These are phyloP conservation scores for Tyria jacobaeae DNA, from an alignment of 2,888 invertebrate species.

Conservation along the genomic window DNA sequence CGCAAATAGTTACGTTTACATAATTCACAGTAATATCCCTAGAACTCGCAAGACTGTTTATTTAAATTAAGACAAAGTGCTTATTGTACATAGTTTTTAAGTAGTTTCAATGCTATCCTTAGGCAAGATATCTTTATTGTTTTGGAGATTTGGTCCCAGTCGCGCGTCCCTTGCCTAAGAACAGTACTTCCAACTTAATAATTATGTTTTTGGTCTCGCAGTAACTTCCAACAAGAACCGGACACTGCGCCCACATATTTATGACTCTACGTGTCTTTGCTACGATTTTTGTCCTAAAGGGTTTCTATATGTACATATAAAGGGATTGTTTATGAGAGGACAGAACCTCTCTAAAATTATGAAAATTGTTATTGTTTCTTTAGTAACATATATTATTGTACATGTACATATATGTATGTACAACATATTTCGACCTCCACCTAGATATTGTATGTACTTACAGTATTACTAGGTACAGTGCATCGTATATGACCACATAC, in stretches of 20 bases:
- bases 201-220: conserved; percentile 45
- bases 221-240: conserved; percentile 46
- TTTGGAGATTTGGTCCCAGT: conserved; percentile 40
- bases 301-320: conserved; percentile 34
- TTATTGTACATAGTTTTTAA: conserved; percentile 45
- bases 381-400: conserved; percentile 16
- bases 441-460: too few relatives aligned
- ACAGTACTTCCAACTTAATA: conserved; percentile 50
- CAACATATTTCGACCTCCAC: too few relatives aligned
- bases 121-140: conserved; percentile 43
- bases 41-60: conserved; percentile 29
- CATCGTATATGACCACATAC: too few relatives aligned
- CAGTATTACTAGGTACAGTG: too few relatives aligned
- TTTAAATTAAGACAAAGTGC: conserved; percentile 38
- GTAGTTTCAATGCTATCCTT: conserved; percentile 35
- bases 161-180: conserved; percentile 28
- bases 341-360: conserved; percentile 38
- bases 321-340: conserved; percentile 40
- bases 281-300: conserved; percentile 46
- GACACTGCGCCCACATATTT: conserved; percentile 49
- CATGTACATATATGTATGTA: too few relatives aligned
- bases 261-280: conserved; percentile 47
- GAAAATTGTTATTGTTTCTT: conserved; percentile 32
- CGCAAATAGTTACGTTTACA: conserved; percentile 32
- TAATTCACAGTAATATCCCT: conserved; percentile 28